A percentile compares a stretch with the other conserved stretches of the same genome.
These are phyloP conservation scores for Xylocampa areola DNA, from an alignment of 2,888 invertebrate genomes.

Conservation along the genomic window DNA sequence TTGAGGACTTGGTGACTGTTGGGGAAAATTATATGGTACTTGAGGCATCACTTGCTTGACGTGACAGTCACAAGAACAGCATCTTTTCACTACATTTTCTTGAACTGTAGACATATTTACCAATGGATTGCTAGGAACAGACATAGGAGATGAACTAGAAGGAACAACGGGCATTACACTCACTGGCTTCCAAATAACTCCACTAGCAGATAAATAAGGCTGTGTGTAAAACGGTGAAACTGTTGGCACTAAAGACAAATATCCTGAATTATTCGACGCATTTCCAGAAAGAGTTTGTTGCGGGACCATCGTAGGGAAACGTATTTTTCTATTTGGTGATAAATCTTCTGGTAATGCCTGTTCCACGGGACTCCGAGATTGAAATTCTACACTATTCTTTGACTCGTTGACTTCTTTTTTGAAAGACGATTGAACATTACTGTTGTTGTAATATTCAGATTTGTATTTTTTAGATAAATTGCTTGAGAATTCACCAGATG, in stretches of 20 bases:
- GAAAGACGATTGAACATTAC: not conserved
- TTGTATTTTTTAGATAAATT: constrained; percentile 35
- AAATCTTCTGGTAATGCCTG: constrained; percentile 65
- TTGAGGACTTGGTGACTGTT: constrained; percentile 60
- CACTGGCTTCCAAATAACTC: constrained; percentile 74
- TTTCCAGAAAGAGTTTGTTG: constrained; percentile 20
- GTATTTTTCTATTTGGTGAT: constrained; percentile 43
- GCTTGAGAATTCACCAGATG: constrained; percentile 30
- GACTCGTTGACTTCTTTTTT: constrained; percentile 7
- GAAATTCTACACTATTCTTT: constrained; percentile 11
- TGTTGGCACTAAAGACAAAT: constrained; percentile 62
- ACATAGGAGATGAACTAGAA: constrained; percentile 46
- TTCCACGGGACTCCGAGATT: constrained; percentile 4
- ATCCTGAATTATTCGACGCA: constrained; percentile 41
- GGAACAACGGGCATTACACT: constrained; percentile 63
- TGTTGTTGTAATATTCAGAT: not conserved
- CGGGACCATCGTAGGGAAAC: constrained; percentile 13
- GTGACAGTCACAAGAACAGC: constrained; percentile 75
- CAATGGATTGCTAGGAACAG: constrained; percentile 43
- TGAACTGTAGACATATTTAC: constrained; percentile 36
- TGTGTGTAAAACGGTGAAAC: constrained; percentile 60
- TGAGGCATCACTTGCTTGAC: constrained; percentile 32
- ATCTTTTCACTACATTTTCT: constrained; percentile 42
- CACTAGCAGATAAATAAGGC: constrained; percentile 63
- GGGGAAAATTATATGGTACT: constrained; percentile 47